These are phyloP conservation scores for Synaphobranchus kaupii DNA, from an alignment of 2,797 vertebrate species.

Conservation along the genomic window DNA sequence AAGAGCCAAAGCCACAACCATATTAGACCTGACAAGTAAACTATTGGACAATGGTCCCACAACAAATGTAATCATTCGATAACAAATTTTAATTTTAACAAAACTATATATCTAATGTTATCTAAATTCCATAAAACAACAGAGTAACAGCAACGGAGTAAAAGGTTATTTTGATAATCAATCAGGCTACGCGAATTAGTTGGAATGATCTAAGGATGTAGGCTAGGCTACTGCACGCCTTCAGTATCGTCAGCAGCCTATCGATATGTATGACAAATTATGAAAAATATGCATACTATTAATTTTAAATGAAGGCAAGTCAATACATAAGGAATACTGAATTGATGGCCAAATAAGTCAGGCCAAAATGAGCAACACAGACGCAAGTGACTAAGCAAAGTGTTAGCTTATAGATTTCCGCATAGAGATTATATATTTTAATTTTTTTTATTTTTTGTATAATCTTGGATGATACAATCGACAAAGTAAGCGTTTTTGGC, in stretches of 20 bases:
- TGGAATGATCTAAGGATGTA: neutral
- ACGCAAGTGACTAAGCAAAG: neutral
- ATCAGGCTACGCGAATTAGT: neutral
- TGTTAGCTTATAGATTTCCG: neutral
- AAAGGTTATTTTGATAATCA: neutral
- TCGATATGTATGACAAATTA: neutral
- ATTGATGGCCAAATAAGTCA: neutral
- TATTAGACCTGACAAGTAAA: neutral
- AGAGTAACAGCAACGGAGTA: neutral
- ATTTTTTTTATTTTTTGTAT: neutral
- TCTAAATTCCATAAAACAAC: neutral
- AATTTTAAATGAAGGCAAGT: neutral
- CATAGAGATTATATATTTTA: neutral
- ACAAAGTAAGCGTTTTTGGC: neutral
- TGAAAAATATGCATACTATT: neutral
- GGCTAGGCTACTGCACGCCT: too few relatives aligned
- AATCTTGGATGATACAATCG: neutral
- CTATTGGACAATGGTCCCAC: neutral
- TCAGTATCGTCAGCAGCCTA: neutral
- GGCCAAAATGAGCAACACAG: neutral
- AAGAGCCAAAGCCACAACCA: neutral
- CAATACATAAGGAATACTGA: neutral
- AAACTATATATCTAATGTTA: neutral
- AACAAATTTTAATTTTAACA: neutral
- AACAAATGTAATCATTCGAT: neutral